A percentile compares a stretch with the other conserved stretches of the same genome.
Evolutionary conservation across 2,797 vertebrate species (phyloP).

Genomic region (Echiichthys vipera): DNA sequence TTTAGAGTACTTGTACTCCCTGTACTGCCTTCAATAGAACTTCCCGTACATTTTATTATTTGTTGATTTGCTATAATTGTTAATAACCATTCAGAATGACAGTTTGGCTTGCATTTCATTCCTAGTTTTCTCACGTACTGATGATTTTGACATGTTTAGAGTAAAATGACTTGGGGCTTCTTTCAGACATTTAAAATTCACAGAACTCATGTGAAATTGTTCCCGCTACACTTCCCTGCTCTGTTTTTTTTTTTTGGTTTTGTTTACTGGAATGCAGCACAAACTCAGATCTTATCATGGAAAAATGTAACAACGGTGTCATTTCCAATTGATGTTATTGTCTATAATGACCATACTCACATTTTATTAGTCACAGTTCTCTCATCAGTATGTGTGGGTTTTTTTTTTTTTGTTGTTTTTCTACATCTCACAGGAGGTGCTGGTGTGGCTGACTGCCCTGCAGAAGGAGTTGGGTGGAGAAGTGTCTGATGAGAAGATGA

Average conservation of each 20-base stretch:
- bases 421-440: slow-evolving; percentile 88
- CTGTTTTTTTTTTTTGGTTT: background rate
- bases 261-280: background rate
- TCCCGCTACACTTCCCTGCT: background rate
- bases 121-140: background rate
- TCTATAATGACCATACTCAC: background rate
- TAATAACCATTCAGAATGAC: background rate
- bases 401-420: too few relatives aligned
- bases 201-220: background rate
- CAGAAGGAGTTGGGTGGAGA: slow-evolving; percentile 97
- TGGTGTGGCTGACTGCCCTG: slow-evolving; percentile 95
- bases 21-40: background rate
- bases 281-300: background rate
- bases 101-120: background rate
- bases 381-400: background rate
- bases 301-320: background rate
- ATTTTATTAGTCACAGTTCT: background rate
- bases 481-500: slow-evolving; percentile 94
- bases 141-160: background rate
- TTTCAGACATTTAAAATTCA: background rate
- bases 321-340: background rate
- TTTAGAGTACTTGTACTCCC: too few relatives aligned
- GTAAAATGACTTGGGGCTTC: background rate
- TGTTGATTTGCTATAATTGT: background rate
- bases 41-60: background rate